Base-by-base conservation (phyloP, 1,140 invertebrate genomes). In the Drepana arcuata region DNA sequence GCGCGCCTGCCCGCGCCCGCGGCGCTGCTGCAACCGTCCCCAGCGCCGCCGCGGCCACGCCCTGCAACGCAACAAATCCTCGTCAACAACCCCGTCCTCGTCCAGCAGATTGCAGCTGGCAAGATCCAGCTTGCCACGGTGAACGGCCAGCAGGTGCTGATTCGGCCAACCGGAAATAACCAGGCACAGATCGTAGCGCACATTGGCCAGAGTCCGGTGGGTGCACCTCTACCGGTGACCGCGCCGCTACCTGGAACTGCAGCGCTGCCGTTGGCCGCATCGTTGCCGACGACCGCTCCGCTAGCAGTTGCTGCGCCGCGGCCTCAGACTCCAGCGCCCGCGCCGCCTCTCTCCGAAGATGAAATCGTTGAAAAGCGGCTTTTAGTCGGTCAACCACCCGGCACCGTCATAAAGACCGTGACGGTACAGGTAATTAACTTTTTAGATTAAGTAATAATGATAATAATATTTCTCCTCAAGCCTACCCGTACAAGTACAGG, bases 371-470 rank as follows among this genome's bases (percentile, higher is more conserved):
- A 92, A 44, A 89, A 91, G 36, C 86, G 86, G n/a, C 74, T 93
- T 1, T 63, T 94, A 1, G 88, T 86, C 1, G 91, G 90, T 7
- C 92, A 93, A 64, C 92, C 92, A 5, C 90, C 92, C 1, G 92
- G 92, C n/a, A 94, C 92, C 0, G 86, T 93, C 1, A 93, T 94
- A n/a, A 94, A 93, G 74, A 92, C 92, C 47, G 92, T 93, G 0
- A 94, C 92, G 1, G 93, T 92, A 0, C 87, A 89, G 75, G 82
- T 84, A 45, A 53, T 23, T 35, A 15, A 1, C n/a, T n/a, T n/a
- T n/a, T n/a, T n/a, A n/a, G n/a, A n/a, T n/a, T n/a, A n/a, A n/a
- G n/a, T n/a, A n/a, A n/a, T n/a, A n/a, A n/a, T n/a, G n/a, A n/a
- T n/a, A n/a, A n/a, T n/a, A n/a, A n/a, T n/a, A n/a, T n/a, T n/a